phyloP scores from a whole-genome alignment of 2,797 vertebrate species.

The Enteromius argenteus region DNA sequence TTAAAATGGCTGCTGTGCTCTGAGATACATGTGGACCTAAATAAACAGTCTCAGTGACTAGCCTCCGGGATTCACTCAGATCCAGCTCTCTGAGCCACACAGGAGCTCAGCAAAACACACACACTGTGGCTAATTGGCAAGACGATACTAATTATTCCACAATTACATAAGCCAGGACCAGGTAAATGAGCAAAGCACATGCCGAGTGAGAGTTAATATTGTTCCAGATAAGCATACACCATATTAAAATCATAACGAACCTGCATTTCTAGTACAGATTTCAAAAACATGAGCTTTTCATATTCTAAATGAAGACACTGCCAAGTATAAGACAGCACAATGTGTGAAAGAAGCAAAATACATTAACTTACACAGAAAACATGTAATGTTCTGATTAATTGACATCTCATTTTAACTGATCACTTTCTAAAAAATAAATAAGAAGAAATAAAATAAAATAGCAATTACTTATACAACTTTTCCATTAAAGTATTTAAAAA shows the following conservation, averaged over 20 bases:
- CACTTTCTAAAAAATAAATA: not conserved
- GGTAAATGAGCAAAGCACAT: slow-evolving; percentile 55
- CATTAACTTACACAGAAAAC: not conserved
- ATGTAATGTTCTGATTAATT: not conserved
- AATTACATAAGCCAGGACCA: slow-evolving; percentile 72
- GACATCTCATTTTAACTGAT: not conserved
- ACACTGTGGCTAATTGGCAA: slow-evolving; percentile 73
- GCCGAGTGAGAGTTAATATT: slow-evolving; percentile 69
- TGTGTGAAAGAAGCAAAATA: not conserved
- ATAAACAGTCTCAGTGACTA: slow-evolving; percentile 70
- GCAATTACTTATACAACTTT: not conserved
- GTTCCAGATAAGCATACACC: slow-evolving; percentile 61
- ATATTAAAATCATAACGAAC: slow-evolving; percentile 48
- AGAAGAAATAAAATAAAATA: not conserved
- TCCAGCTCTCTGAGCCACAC: slow-evolving; percentile 39
- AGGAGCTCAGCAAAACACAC: slow-evolving; percentile 46
- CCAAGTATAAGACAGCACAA: not conserved
- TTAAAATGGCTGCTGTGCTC: slow-evolving; percentile 64
- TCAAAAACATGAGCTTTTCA: not conserved
- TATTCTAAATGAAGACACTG: not conserved
- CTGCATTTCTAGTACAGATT: slow-evolving; percentile 14
- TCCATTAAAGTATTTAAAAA: not conserved
- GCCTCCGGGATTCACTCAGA: slow-evolving; percentile 65
- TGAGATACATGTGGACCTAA: slow-evolving; percentile 37
- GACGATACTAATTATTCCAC: slow-evolving; percentile 74